These are phyloP conservation scores for Emmelina monodactyla DNA, from an alignment of 2,888 invertebrate genomes.

Conservation along the genomic window DNA sequence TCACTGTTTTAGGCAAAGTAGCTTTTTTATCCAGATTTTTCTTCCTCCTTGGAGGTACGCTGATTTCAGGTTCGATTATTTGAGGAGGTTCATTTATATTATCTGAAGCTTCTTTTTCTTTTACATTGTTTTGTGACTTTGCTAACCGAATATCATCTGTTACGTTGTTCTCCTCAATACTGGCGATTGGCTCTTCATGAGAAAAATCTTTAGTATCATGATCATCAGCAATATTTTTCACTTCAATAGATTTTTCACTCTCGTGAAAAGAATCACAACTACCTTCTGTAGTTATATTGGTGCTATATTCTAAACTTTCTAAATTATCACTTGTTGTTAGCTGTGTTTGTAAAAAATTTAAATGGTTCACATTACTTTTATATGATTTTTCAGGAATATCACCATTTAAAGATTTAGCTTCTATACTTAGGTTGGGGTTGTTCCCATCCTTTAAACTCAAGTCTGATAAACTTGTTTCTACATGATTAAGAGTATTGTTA, in stretches of 20 bases:
- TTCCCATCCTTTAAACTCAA: too few species aligned
- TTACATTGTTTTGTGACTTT: slow-evolving; percentile 23
- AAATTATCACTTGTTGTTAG: slow-evolving; percentile 25
- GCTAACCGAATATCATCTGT: slow-evolving; percentile 51
- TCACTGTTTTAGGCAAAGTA: slow-evolving; percentile 14
- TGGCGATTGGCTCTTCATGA: slow-evolving; percentile 14
- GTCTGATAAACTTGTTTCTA: neutral
- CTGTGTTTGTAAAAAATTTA: slow-evolving; percentile 54
- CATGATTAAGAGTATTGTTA: neutral
- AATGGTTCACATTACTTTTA: slow-evolving; percentile 46
- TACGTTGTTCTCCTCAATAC: slow-evolving; percentile 30
- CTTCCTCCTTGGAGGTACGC: slow-evolving; percentile 53
- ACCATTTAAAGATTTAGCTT: neutral
- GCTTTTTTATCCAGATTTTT: slow-evolving; percentile 30
- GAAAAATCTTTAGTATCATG: slow-evolving; percentile 17
- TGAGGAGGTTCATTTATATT: neutral
- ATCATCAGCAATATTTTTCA: too few species aligned
- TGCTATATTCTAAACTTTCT: too few species aligned
- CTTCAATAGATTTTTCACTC: too few species aligned
- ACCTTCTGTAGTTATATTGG: too few species aligned
- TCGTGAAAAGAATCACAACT: too few species aligned
- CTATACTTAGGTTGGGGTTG: too few species aligned
- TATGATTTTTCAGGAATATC: slow-evolving; percentile 21
- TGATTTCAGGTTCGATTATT: slow-evolving; percentile 26
- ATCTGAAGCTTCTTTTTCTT: slow-evolving; percentile 15